Percentiles rank a stretch among this genome's conserved stretches.
phyloP scores from a whole-genome alignment of 2,113 vertebrate species.

The Pygoscelis antarcticus region DNA sequence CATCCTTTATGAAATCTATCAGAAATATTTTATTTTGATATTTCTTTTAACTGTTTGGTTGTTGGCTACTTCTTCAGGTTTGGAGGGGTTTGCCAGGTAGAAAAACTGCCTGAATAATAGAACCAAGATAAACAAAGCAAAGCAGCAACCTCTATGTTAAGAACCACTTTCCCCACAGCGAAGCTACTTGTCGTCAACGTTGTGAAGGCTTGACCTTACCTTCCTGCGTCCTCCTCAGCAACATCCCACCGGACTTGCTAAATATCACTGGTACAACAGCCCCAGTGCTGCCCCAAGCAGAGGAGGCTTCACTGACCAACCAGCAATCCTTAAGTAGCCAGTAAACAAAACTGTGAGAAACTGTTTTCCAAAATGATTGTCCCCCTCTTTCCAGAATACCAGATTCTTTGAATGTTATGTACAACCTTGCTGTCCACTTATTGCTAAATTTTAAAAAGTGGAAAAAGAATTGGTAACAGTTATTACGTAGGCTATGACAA shows the following conservation, averaged over 20 bases:
- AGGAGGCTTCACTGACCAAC: slow-evolving; percentile 36
- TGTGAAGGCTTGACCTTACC: slow-evolving; percentile 30
- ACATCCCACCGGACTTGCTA: neutral
- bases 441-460: slow-evolving; percentile 5
- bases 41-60: slow-evolving; percentile 28
- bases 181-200: neutral
- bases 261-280: slow-evolving; percentile 23
- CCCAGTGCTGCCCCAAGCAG: neutral
- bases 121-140: slow-evolving; percentile 44
- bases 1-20: slow-evolving; percentile 42
- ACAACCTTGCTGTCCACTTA: slow-evolving; percentile 17
- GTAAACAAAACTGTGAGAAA: slow-evolving; percentile 50
- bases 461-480: slow-evolving; percentile 1
- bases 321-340: slow-evolving; percentile 34
- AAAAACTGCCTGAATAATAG: slow-evolving; percentile 30
- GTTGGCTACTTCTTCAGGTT: neutral
- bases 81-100: neutral
- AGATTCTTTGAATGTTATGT: neutral
- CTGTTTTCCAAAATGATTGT: slow-evolving; percentile 33
- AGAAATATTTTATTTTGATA: slow-evolving; percentile 32
- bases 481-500: slow-evolving; percentile 26
- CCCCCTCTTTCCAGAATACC: neutral
- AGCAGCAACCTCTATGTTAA: neutral
- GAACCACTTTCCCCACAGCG: slow-evolving; percentile 19
- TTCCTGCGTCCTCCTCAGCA: neutral